A percentile compares a stretch with the other conserved stretches of the same genome.
These are phyloP conservation scores for Cenopis cana DNA, from an alignment of 2,888 invertebrate species.

Conservation along the genomic window DNA sequence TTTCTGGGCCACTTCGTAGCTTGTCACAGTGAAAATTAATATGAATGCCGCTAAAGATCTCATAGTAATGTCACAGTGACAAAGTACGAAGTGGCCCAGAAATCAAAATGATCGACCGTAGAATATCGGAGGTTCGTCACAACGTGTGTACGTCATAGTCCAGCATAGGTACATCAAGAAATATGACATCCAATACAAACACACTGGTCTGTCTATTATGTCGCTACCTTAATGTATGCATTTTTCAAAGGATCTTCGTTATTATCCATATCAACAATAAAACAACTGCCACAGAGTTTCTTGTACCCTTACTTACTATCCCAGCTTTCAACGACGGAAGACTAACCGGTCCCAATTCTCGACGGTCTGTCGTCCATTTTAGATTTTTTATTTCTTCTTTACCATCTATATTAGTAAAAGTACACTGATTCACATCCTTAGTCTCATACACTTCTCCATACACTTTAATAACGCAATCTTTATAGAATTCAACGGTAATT, in stretches of 20 bases:
- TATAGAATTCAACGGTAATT: conserved; percentile 9
- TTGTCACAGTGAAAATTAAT: too few species aligned
- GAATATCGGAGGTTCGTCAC: too few species aligned
- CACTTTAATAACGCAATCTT: conserved; percentile 7
- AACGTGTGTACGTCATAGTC: too few species aligned
- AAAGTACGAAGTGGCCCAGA: too few species aligned
- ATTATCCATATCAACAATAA: background rate
- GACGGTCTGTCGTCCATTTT: background rate
- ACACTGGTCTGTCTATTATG: too few species aligned
- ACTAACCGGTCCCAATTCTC: background rate
- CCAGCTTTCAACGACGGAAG: background rate
- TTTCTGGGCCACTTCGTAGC: too few species aligned
- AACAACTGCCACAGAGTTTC: background rate
- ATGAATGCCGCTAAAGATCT: too few species aligned
- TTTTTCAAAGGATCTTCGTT: background rate
- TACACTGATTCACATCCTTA: conserved; percentile 8
- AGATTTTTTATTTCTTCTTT: background rate
- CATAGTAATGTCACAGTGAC: too few species aligned
- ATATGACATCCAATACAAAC: too few species aligned
- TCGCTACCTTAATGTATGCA: too few species aligned
- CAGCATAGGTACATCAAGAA: too few species aligned
- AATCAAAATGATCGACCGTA: too few species aligned
- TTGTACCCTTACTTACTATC: background rate
- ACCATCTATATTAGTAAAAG: background rate
- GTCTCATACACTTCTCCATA: conserved; percentile 1